Evolutionary conservation across 2,113 vertebrate species (phyloP).

Genomic region (Girardinichthys multiradiatus): DNA sequence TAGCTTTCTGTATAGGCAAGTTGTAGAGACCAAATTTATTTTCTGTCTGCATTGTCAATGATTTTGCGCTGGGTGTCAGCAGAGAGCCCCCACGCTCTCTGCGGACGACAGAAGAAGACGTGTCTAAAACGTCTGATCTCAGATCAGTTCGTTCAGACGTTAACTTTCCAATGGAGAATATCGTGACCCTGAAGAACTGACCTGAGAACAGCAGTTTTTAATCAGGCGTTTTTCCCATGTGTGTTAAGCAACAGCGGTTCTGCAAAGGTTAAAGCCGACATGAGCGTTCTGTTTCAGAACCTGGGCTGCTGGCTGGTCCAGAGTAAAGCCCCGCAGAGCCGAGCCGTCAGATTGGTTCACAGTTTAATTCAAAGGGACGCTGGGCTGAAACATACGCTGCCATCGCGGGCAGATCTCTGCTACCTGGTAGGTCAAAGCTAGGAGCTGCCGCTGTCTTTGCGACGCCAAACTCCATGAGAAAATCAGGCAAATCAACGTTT

Average conservation of each 20-base stretch:
- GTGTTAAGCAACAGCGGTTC: conserved; percentile 6
- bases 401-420: conserved; percentile 55
- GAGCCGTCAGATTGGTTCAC: conserved; percentile 13
- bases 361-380: neutral
- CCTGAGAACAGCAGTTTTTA: conserved; percentile 15
- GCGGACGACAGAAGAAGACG: conserved; percentile 22
- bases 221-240: neutral
- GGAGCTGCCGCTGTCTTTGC: neutral
- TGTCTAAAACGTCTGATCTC: conserved; percentile 25
- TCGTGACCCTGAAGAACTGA: neutral
- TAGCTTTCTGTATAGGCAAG: too few relatives aligned
- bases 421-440: conserved; percentile 69
- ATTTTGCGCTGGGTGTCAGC: neutral
- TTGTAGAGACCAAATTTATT: neutral
- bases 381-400: conserved; percentile 1
- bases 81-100: conserved; percentile 8
- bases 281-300: conserved; percentile 38
- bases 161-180: accelerated
- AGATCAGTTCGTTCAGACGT: neutral
- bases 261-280: conserved; percentile 32
- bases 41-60: neutral
- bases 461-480: neutral
- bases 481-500: neutral
- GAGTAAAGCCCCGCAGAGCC: conserved; percentile 1
- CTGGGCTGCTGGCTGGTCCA: conserved; percentile 40